Evolutionary conservation across 2,113 vertebrate genomes (phyloP).

Genomic region (Cyphomyrus plagiostoma): DNA sequence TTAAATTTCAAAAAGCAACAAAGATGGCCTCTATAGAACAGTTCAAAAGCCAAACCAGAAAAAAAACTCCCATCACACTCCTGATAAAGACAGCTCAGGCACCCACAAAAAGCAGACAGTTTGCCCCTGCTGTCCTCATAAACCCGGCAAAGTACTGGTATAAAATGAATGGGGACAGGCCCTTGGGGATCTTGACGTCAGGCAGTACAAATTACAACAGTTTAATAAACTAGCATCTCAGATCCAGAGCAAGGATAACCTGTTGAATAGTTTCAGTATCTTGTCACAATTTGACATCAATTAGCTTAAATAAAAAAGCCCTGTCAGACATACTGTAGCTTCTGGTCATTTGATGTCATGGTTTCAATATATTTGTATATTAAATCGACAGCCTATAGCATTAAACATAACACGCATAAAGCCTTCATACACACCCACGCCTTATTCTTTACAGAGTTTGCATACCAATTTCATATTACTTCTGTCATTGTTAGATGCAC

Average conservation of each 20-base stretch:
- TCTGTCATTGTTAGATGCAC: neutral
- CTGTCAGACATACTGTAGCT: neutral
- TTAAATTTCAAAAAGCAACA: neutral
- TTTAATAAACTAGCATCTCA: neutral
- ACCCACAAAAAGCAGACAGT: neutral
- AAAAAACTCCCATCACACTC: neutral
- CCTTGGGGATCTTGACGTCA: conserved; percentile 3
- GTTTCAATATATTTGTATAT: neutral
- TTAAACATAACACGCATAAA: neutral
- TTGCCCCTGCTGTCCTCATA: neutral
- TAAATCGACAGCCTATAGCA: neutral
- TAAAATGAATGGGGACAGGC: conserved; percentile 7
- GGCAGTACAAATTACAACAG: neutral
- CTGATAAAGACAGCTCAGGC: neutral
- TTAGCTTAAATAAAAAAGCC: neutral
- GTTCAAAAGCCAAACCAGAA: neutral
- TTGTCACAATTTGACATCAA: neutral
- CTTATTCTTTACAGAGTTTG: neutral
- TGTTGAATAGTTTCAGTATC: neutral
- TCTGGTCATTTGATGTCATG: neutral
- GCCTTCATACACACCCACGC: neutral
- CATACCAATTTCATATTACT: neutral
- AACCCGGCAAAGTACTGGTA: neutral
- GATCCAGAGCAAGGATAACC: neutral
- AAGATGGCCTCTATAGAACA: neutral